Percentiles rank a stretch among this genome's conserved stretches.
These are phyloP conservation scores for Gymnocheta viridis DNA, from an alignment of 2,888 invertebrate genomes.

Conservation along the genomic window DNA sequence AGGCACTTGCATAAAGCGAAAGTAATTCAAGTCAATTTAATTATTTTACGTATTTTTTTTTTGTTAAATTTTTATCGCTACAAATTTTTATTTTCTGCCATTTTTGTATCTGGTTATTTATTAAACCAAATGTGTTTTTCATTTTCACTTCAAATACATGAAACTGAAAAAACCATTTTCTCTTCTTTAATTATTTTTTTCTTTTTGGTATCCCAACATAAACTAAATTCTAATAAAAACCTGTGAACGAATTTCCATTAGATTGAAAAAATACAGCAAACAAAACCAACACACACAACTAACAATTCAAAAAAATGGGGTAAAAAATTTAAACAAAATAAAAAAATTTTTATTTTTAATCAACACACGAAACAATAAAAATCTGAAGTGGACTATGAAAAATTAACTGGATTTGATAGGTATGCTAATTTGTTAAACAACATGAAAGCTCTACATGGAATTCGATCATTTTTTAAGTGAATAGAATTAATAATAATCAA, in stretches of 20 bases:
- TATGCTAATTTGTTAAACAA: conserved; percentile 39
- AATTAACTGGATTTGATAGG: conserved; percentile 31
- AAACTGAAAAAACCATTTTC: background rate
- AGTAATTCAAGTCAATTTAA: no score
- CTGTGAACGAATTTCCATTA: conserved; percentile 27
- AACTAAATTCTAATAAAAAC: conserved; percentile 11
- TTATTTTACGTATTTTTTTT: no score
- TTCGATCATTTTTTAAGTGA: conserved; percentile 41
- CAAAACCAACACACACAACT: background rate
- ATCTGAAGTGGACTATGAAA: background rate
- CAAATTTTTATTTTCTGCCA: no score
- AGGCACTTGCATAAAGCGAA: no score
- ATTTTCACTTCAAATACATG: background rate
- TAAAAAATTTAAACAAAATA: conserved; percentile 26
- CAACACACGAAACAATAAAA: conserved; percentile 26
- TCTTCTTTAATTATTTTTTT: background rate
- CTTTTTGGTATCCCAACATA: background rate
- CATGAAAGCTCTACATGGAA: conserved; percentile 29
- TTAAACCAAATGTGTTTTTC: background rate
- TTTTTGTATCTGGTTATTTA: background rate
- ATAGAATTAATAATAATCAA: conserved; percentile 51
- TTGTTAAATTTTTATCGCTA: no score
- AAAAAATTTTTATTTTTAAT: conserved; percentile 44
- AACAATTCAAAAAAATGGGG: background rate
- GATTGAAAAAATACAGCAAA: background rate